Evolutionary conservation across 2,113 vertebrate species (phyloP).

Genomic region (Thymallus thymallus): DNA sequence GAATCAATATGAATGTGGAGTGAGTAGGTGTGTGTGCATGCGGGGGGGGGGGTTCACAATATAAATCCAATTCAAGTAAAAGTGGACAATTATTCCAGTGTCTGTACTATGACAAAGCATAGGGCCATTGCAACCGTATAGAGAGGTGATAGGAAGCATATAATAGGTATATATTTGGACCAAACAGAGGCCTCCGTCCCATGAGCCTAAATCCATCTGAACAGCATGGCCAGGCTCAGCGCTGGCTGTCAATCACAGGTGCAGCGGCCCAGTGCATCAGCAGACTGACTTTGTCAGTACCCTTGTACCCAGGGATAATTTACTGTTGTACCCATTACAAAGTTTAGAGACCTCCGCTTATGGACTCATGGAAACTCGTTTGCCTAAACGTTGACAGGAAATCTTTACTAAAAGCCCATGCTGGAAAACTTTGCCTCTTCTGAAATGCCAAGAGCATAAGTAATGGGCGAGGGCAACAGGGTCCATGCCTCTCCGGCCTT

Average conservation of each 20-base stretch:
- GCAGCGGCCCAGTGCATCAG: neutral
- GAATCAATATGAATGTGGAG: neutral
- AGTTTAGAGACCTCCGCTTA: slow-evolving; percentile 43
- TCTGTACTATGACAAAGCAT: no score
- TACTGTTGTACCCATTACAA: slow-evolving; percentile 51
- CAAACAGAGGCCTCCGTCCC: no score
- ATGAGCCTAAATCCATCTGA: no score
- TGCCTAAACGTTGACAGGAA: slow-evolving; percentile 64
- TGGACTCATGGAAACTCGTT: slow-evolving; percentile 37
- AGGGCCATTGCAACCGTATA: no score
- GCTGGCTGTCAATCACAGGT: slow-evolving; percentile 40
- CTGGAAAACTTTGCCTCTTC: slow-evolving; percentile 47
- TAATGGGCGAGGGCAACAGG: slow-evolving; percentile 44
- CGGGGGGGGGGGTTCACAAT: no score
- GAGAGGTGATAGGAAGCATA: no score
- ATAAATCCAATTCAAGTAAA: no score
- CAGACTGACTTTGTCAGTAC: slow-evolving; percentile 20
- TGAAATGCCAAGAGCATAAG: slow-evolving; percentile 60
- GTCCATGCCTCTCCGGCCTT: slow-evolving; percentile 31
- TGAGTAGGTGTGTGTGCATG: neutral
- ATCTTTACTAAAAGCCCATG: slow-evolving; percentile 76
- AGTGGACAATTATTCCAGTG: no score
- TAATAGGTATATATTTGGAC: no score
- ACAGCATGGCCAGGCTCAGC: no score
- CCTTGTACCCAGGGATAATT: slow-evolving; percentile 21